Evolutionary conservation across 2,888 invertebrate genomes (phyloP).

Genomic region (Graphium colonna): DNA sequence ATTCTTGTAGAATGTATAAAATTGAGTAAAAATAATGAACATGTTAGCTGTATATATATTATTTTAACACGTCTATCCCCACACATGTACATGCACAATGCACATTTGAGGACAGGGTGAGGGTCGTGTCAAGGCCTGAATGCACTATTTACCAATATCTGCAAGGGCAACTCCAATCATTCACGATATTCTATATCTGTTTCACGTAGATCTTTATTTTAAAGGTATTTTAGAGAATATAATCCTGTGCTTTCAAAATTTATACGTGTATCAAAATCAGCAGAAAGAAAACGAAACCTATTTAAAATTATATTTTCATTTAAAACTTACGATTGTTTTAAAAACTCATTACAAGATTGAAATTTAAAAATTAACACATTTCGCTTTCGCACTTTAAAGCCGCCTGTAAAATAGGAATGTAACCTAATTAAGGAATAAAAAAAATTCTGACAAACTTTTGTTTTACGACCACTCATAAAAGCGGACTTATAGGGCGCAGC

Average conservation of each 20-base stretch:
- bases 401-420: slow-evolving; percentile 52
- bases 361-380: slow-evolving; percentile 20
- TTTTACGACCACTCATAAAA: slow-evolving; percentile 71
- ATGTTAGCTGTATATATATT: no score
- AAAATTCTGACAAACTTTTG: slow-evolving; percentile 54
- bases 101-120: slow-evolving; percentile 35
- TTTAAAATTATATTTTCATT: neutral
- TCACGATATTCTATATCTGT: slow-evolving; percentile 43
- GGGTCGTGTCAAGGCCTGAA: slow-evolving; percentile 64
- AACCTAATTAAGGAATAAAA: slow-evolving; percentile 71
- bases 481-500: slow-evolving; percentile 56
- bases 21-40: no score
- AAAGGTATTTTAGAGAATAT: no score
- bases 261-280: no score
- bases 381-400: slow-evolving; percentile 29
- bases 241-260: no score
- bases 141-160: slow-evolving; percentile 44
- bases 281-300: neutral
- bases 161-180: slow-evolving; percentile 36
- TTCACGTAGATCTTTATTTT: no score
- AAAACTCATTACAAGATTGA: slow-evolving; percentile 16
- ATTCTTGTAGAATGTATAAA: no score
- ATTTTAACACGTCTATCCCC: neutral
- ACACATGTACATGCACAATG: slow-evolving; percentile 11
- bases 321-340: slow-evolving; percentile 5